These are phyloP conservation scores for Macrochelys suwanniensis DNA, from an alignment of 2,797 vertebrate genomes.

Conservation along the genomic window DNA sequence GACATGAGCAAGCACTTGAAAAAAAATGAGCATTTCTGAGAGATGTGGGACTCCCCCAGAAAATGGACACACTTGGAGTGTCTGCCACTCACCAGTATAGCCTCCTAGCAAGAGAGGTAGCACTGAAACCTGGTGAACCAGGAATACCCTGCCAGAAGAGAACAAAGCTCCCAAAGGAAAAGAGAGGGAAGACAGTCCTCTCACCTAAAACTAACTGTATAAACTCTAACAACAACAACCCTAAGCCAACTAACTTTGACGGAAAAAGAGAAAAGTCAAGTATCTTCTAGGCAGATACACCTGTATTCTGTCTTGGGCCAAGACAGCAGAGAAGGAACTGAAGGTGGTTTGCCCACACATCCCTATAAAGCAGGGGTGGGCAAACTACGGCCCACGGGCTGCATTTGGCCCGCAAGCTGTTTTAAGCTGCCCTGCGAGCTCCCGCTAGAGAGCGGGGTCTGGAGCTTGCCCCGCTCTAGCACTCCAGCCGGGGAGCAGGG, in stretches of 20 bases:
- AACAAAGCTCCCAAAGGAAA: background rate
- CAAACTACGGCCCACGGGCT: too few relatives aligned
- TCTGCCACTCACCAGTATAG: too few relatives aligned
- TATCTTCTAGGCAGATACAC: background rate
- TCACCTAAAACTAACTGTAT: background rate
- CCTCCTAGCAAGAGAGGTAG: background rate
- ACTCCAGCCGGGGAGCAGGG: too few relatives aligned
- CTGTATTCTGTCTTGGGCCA: background rate
- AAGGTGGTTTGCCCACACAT: background rate
- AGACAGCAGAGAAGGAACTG: background rate
- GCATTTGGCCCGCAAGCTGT: too few relatives aligned
- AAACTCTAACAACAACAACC: background rate
- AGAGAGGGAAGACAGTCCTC: background rate
- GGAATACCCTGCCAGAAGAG: background rate
- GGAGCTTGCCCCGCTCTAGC: too few relatives aligned
- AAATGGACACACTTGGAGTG: background rate
- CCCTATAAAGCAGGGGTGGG: too few relatives aligned
- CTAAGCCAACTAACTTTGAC: background rate
- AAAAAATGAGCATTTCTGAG: too few relatives aligned
- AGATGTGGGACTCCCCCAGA: background rate
- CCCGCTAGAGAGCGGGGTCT: too few relatives aligned
- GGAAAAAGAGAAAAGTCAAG: background rate
- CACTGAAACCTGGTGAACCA: background rate
- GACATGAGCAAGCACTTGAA: too few relatives aligned
- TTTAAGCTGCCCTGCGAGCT: too few relatives aligned